Conservation (phyloP, 2,888 invertebrate genomes). For the Galerucella pusilla region DNA sequence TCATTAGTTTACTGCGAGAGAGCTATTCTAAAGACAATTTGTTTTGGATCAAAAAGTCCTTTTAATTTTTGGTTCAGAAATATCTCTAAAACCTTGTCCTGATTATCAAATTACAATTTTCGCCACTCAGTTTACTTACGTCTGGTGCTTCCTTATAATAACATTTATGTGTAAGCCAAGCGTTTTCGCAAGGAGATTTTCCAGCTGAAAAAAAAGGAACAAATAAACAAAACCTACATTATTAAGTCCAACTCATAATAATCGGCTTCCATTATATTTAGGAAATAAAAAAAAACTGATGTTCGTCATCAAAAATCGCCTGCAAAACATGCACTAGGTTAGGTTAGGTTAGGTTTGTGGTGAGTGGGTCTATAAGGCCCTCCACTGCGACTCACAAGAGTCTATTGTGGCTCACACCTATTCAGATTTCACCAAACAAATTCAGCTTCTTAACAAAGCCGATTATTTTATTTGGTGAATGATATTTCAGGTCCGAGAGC, state of each 20-base stretch:
- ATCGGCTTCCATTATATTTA: not conserved
- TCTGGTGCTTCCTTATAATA: conserved; percentile 50
- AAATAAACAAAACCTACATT: not conserved
- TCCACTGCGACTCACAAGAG: too few relatives aligned
- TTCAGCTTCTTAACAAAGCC: too few relatives aligned
- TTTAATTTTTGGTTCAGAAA: not conserved
- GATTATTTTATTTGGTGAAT: too few relatives aligned
- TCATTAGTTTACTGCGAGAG: not conserved
- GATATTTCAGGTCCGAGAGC: too few relatives aligned
- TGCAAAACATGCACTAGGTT: not conserved
- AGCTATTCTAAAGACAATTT: not conserved
- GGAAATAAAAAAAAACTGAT: not conserved
- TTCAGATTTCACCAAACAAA: too few relatives aligned
- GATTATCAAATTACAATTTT: not conserved
- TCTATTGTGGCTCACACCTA: too few relatives aligned
- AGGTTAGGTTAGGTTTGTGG: too few relatives aligned
- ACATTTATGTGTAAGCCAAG: conserved; percentile 60
- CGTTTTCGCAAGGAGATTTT: conserved; percentile 57
- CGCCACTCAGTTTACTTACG: conserved; percentile 38
- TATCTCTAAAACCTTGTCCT: not conserved
- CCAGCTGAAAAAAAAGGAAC: conserved; percentile 51
- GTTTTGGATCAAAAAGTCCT: not conserved
- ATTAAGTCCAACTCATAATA: too few relatives aligned
- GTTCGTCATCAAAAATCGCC: not conserved
- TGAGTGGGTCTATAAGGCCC: too few relatives aligned